phyloP scores from a whole-genome alignment of 2,113 vertebrate species.

The Eleginops maclovinus region DNA sequence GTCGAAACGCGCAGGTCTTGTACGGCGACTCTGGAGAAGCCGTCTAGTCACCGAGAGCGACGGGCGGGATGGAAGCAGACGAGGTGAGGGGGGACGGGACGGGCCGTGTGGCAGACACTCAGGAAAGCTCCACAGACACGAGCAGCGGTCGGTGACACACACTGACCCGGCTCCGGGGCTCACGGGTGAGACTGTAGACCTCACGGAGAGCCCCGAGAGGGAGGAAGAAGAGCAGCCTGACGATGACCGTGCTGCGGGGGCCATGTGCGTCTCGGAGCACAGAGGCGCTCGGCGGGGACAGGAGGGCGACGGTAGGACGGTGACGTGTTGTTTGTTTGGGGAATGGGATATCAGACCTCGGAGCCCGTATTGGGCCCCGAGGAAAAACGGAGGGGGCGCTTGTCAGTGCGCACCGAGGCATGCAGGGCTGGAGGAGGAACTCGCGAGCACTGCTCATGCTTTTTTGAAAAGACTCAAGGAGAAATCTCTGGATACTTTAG shows the following conservation, averaged over 20 bases:
- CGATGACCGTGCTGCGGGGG: conserved; percentile 70
- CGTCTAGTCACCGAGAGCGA: conserved; percentile 89
- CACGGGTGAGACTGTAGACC: conserved; percentile 67
- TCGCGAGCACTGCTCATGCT: conserved; percentile 88
- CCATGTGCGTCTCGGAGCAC: conserved; percentile 76
- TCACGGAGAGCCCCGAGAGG: conserved; percentile 73
- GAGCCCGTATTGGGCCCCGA: conserved; percentile 63
- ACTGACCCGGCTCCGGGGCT: conserved; percentile 57
- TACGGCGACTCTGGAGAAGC: conserved; percentile 98
- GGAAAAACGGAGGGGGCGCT: conserved; percentile 70
- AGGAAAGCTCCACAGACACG: conserved; percentile 78
- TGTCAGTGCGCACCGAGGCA: conserved; percentile 64
- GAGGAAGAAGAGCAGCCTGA: conserved; percentile 74
- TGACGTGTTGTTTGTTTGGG: conserved; percentile 91
- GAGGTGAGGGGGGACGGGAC: conserved; percentile 74
- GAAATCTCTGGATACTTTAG: conserved; percentile 88
- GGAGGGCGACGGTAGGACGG: conserved; percentile 84
- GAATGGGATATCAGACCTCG: conserved; percentile 82
- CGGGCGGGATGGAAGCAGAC: conserved; percentile 84
- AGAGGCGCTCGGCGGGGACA: conserved; percentile 74
- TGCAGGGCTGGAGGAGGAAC: conserved; percentile 79
- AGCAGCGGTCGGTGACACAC: conserved; percentile 77
- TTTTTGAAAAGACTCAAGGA: conserved; percentile 94
- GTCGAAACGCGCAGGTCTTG: conserved; percentile 96
- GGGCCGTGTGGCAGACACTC: conserved; percentile 75